Base-by-base conservation (phyloP, 2,888 invertebrate species). In the Cerastis rubricosa region DNA sequence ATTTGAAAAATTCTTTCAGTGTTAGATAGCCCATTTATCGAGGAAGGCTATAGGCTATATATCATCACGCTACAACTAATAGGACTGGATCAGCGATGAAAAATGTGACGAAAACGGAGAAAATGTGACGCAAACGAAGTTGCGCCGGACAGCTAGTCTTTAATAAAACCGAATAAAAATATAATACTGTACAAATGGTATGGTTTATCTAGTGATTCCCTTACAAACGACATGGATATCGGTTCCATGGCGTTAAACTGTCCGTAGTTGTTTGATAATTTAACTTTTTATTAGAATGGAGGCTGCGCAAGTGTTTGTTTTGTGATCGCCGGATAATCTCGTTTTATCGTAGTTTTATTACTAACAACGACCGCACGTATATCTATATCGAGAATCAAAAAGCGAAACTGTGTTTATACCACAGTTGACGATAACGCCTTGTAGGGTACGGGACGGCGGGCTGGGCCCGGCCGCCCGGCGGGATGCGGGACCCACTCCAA, bases 321-420 rank as follows among this genome's bases (percentile, higher is more conserved):
- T 65, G 25, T 76, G 77, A 78, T 78, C 75, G 71, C 83, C 65
- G 71, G 70, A 89, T 88, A 85, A 89, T 88, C 88, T 85, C 82
- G 76, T 85, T 86, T 87, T 87, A 89, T 89, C 85, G 81, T 78
- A 70, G 82, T 89, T 90, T 89, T 89, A 90, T 90, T 89, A 85
- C 81, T 59, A 68, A 87, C 81, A 86, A 85, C 88, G 81, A 76
- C 73, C 84, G 79, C 69, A 65, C 78, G 47, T 86, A 83, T 88
- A 85, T 85, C 85, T 86, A 74, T 83, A 88, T 83, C 74, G 84
- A 85, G 71, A 83, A 85, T 86, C 86, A 88, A 87, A 91, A 88
- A 91, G 91, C 92, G 89, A 92, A 91, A 88, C 89, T 89, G 88
- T 93, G 93, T 92, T 90, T 84, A 84, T 81, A 84, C 86, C 86